Evolutionary conservation across 1,140 invertebrate species (phyloP).

Genomic region (Hirudo medicinalis): DNA sequence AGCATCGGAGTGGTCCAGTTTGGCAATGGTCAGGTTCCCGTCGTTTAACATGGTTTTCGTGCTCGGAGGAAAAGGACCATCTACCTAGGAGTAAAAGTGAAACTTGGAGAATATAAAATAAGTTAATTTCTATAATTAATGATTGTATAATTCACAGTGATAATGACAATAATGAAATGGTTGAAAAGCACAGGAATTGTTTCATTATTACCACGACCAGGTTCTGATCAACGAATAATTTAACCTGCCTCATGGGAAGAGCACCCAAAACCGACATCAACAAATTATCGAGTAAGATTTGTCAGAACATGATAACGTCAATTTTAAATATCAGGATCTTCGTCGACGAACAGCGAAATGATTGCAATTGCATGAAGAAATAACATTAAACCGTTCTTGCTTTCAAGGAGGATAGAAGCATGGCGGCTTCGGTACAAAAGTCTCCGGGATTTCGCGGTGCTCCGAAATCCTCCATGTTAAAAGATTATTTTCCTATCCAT

Average conservation of each 20-base stretch:
- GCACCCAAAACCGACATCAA: neutral
- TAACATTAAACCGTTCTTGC: neutral
- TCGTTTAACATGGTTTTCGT: conserved; percentile 36
- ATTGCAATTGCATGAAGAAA: neutral
- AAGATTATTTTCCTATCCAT: too few species aligned
- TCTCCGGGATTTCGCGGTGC: too few species aligned
- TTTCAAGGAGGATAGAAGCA: neutral
- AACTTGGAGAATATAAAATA: too few species aligned
- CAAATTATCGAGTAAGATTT: neutral
- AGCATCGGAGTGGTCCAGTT: conserved; percentile 72
- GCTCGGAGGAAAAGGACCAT: conserved; percentile 18
- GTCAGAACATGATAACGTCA: neutral
- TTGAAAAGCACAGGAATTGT: too few species aligned
- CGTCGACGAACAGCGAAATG: neutral
- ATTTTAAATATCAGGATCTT: neutral
- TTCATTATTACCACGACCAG: too few species aligned
- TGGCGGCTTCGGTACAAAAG: neutral
- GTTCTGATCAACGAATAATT: too few species aligned
- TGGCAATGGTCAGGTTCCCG: conserved; percentile 81
- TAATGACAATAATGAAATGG: too few species aligned
- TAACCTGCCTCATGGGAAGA: too few species aligned
- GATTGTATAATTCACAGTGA: too few species aligned
- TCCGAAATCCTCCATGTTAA: too few species aligned
- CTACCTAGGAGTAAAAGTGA: conserved; percentile 11
- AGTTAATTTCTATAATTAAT: too few species aligned